Evolutionary conservation across 1,140 invertebrate species (phyloP), one percentile per base, ranked within the genome.

Genomic region (Parasteatoda tepidariorum): DNA sequence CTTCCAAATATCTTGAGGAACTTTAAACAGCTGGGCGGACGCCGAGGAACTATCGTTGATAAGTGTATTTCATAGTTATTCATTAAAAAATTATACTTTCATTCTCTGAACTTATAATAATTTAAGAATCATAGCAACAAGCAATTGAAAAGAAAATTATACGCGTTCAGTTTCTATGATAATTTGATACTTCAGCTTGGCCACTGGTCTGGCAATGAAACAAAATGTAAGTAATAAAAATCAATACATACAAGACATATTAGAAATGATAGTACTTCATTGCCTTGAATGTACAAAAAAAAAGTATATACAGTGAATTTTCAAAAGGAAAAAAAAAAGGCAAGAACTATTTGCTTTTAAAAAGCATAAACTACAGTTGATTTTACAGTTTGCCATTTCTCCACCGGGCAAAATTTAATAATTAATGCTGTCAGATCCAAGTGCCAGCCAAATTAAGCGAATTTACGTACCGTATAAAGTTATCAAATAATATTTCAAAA

Each of bases 21-120:
- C 78, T 82, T 82, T 79, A 30, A 61, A 70, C 66, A 70, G 78
- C 78, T 82, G 78, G 78, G 76, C 76, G 78, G 78, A 82, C 78
- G 48, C 22, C 78, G 54, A 82, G 78, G 78, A 82, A 82, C 78
- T 82, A 82, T 82, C 78, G 78, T 82, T 68, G 28, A 33, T 62
- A 75, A 30, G 11, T 55, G 70, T 59, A 3, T n/a, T n/a, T 26
- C n/a, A n/a, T n/a, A n/a, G n/a, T n/a, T n/a, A n/a, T n/a, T n/a
- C n/a, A n/a, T n/a, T n/a, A n/a, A n/a, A n/a, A n/a, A n/a, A n/a
- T n/a, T n/a, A n/a, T n/a, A 7, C 57, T 75, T 75, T 75, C 54
- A 31, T 18, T 70, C 7, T 62, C 38, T 62, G 38, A 75, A 33
- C 33, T 18, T 9, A 15, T 62, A 15, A 26, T 62, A 38, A 31